Conservation (phyloP, 2,888 invertebrate species). For the Micropterix aruncella region DNA sequence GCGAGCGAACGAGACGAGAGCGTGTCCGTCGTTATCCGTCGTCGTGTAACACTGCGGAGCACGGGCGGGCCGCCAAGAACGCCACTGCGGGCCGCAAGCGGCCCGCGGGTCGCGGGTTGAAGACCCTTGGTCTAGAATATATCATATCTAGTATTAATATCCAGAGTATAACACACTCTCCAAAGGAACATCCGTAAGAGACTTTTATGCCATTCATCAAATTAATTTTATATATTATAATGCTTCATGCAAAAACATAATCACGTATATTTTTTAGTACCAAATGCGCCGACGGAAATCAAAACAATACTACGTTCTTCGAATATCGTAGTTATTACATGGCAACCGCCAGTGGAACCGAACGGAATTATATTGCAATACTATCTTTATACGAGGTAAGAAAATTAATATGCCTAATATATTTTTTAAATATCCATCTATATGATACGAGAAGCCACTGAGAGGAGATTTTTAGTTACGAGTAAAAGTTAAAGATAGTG, state of each 20-base stretch:
- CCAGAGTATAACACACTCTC: background rate
- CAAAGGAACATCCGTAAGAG: background rate
- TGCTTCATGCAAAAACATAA: conserved; percentile 10
- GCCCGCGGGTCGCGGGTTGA: no score
- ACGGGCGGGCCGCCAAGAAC: no score
- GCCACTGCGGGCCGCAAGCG: no score
- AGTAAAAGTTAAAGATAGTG: no score
- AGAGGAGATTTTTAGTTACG: no score
- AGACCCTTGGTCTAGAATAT: no score
- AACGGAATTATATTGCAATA: conserved; percentile 69
- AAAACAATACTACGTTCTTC: conserved; percentile 65
- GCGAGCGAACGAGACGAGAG: no score
- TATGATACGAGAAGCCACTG: no score
- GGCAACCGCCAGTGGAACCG: conserved; percentile 59
- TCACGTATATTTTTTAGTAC: no score
- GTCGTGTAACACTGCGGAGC: no score
- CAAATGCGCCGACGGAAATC: conserved; percentile 64
- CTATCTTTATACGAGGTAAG: conserved; percentile 48
- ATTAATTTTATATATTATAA: background rate
- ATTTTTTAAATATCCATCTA: conserved; percentile 2
- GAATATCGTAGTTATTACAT: conserved; percentile 61
- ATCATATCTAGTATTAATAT: conserved; percentile 3
- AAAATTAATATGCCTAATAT: background rate
- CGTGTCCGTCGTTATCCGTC: no score
- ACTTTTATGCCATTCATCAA: no score